Conservation (phyloP, 2,797 vertebrate genomes). For the Alosa sapidissima region DNA sequence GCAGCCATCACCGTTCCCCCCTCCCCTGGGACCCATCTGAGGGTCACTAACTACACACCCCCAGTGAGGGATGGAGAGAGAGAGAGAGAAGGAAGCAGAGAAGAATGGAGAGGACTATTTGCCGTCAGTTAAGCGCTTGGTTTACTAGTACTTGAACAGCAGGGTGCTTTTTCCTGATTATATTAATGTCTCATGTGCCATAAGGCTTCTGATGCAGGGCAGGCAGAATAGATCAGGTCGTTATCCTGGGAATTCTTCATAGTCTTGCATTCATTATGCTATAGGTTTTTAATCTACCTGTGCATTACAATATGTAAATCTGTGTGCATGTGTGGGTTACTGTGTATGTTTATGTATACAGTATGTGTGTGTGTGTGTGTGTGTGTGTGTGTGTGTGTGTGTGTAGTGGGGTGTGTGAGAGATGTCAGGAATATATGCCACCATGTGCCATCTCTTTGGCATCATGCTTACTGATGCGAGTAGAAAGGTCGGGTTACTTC, state of each 20-base stretch:
- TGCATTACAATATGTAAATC: slow-evolving; percentile 35
- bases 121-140: too few relatives aligned
- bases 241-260: neutral
- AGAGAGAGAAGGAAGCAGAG: neutral
- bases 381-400: slow-evolving; percentile 18
- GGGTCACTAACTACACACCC: slow-evolving; percentile 4
- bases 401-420: neutral
- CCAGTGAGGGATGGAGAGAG: neutral
- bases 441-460: slow-evolving; percentile 2
- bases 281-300: neutral
- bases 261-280: slow-evolving; percentile 4
- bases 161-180: neutral
- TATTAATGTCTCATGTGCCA: neutral
- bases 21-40: slow-evolving; percentile 2
- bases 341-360: neutral
- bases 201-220: neutral
- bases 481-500: slow-evolving; percentile 44
- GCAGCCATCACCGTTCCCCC: neutral
- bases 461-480: slow-evolving; percentile 34
- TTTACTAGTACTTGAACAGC: neutral
- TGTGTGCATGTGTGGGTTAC: neutral
- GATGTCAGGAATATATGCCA: slow-evolving; percentile 29
- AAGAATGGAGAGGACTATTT: neutral
- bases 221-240: neutral
- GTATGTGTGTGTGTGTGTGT: neutral